Conservation (phyloP, 2,888 invertebrate species). For the Ichneumoninae sp. region DNA sequence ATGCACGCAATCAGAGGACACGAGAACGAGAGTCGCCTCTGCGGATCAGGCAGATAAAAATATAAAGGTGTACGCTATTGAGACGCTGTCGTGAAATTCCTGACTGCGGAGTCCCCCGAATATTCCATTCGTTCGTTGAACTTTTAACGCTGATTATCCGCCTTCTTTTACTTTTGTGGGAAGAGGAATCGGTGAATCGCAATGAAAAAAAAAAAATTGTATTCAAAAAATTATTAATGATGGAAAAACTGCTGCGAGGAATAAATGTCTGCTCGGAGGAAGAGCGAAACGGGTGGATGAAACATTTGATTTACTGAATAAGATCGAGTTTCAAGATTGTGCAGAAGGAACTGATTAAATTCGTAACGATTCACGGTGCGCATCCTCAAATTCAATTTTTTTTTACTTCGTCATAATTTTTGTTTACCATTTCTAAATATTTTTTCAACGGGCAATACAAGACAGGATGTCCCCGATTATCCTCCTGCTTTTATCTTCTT, state of each 20-base stretch:
- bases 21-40: slow-evolving; percentile 65
- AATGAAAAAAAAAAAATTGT: slow-evolving; percentile 6
- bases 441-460: slow-evolving; percentile 36
- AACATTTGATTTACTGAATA: slow-evolving; percentile 51
- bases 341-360: slow-evolving; percentile 44
- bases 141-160: slow-evolving; percentile 53
- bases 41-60: slow-evolving; percentile 65
- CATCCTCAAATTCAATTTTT: slow-evolving; percentile 24
- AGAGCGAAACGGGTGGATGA: slow-evolving; percentile 22
- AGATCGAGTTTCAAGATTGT: slow-evolving; percentile 53
- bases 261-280: neutral
- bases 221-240: slow-evolving; percentile 10
- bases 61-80: slow-evolving; percentile 69
- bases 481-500: too few species aligned
- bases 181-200: slow-evolving; percentile 30
- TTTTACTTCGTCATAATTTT: slow-evolving; percentile 43
- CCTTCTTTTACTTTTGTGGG: neutral
- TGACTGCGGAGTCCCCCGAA: slow-evolving; percentile 34
- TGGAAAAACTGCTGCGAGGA: slow-evolving; percentile 12
- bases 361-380: slow-evolving; percentile 38
- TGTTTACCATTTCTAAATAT: slow-evolving; percentile 42
- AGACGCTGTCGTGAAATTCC: slow-evolving; percentile 66
- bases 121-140: slow-evolving; percentile 58
- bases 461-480: slow-evolving; percentile 19
- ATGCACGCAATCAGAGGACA: slow-evolving; percentile 70